These are phyloP conservation scores for Archilochus colubris DNA, from an alignment of 2,113 vertebrate species.

Conservation along the genomic window DNA sequence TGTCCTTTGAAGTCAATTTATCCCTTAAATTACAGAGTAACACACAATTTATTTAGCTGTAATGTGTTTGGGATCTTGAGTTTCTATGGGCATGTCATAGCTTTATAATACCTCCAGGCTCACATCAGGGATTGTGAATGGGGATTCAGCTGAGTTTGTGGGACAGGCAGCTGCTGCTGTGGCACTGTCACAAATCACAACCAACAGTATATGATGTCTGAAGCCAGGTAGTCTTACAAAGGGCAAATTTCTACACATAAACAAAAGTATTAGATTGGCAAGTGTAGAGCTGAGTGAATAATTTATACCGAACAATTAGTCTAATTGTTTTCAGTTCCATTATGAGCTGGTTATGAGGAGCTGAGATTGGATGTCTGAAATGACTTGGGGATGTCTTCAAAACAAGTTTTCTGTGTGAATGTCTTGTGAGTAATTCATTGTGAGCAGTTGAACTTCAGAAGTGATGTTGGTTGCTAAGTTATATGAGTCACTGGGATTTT, in stretches of 20 bases:
- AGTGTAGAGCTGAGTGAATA: background rate
- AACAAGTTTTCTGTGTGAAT: background rate
- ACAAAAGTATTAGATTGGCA: slow-evolving; percentile 9
- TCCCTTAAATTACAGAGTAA: background rate
- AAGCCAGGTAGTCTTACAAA: background rate
- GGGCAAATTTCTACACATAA: background rate
- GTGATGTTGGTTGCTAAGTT: background rate
- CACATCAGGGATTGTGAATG: accelerated
- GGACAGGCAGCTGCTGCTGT: background rate
- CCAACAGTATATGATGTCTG: background rate
- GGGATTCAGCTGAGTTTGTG: background rate
- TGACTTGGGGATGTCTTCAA: slow-evolving; percentile 1
- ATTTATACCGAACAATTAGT: slow-evolving; percentile 25
- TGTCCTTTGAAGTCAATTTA: background rate
- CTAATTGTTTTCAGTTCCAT: background rate
- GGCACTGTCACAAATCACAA: background rate
- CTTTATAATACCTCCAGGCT: background rate
- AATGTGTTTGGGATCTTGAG: background rate
- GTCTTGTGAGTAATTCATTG: background rate
- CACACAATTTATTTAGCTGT: background rate
- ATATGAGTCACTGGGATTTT: background rate
- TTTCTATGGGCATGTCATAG: background rate
- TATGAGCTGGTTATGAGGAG: background rate
- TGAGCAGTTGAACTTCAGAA: background rate
- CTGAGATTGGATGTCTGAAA: background rate